Evolutionary conservation across 2,888 invertebrate genomes (phyloP), one percentile per base, ranked within the genome.

Genomic region (Neoascia interrupta): DNA sequence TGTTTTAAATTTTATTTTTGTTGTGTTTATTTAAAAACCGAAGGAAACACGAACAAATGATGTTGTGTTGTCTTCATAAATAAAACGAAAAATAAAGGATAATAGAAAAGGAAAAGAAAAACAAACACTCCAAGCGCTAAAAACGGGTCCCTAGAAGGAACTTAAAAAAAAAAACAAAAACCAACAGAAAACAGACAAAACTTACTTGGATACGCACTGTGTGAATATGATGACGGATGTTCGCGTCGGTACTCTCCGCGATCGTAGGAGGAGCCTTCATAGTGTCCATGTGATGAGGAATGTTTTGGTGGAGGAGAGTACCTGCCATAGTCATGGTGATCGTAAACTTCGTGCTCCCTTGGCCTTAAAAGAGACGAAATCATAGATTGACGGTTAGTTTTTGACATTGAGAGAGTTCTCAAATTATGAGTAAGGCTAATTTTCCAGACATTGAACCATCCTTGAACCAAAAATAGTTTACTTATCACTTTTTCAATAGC

Each of bases 191-290:
- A 36, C 1, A 31, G n/a, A 28, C 13, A 26, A 10, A 53, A 54
- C 87, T 86, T 85, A 87, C 87, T 88, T 85, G 88, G 82, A 72
- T 87, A 87, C 54, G 83, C 85, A 6, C 87, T 84, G 56, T 87
- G 87, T 54, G 88, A 87, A 51, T 87, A 87, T 13, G 88, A 86
- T 80, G 88, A 88, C 8, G 87, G 86, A 79, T 87, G 87, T 80
- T 87, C 87, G 60, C 87, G 85, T 5, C 87, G 84, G 60, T 87
- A 87, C 58, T 87, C 87, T 23, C 88, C 88, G 16, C 87, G 85
- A 68, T 88, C 88, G 63, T 88, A 88, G 16, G 87, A 87, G 43
- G 84, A 84, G 39, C 86, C 84, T 73, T 87, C 87, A 79, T 87
- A 87, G 56, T 86, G 85, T 18, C 86, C 85, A 81, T 87, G 87